A percentile compares a stretch with the other conserved stretches of the same genome.
These are phyloP conservation scores for Lagria hirta DNA, from an alignment of 2,888 invertebrate species.

Conservation along the genomic window DNA sequence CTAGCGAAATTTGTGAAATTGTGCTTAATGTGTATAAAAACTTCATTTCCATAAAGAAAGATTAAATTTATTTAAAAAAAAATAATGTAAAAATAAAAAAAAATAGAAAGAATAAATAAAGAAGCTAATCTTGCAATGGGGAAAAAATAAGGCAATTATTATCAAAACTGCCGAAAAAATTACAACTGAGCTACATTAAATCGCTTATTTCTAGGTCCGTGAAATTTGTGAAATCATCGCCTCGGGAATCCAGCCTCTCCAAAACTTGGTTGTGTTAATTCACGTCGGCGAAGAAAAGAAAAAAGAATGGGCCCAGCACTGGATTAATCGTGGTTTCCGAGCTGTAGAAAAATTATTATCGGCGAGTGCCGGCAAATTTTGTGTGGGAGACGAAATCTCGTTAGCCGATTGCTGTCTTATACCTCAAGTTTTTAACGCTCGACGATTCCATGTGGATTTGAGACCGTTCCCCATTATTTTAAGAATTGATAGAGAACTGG, in stretches of 20 bases:
- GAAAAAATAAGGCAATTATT: too few relatives aligned
- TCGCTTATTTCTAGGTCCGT: conserved; percentile 56
- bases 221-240: conserved; percentile 90
- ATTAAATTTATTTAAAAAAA: too few relatives aligned
- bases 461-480: conserved; percentile 86
- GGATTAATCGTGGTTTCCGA: conserved; percentile 86
- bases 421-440: conserved; percentile 93
- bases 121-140: too few relatives aligned
- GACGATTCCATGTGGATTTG: conserved; percentile 91
- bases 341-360: conserved; percentile 87
- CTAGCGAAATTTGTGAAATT: too few relatives aligned
- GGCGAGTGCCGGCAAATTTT: conserved; percentile 85
- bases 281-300: conserved; percentile 87
- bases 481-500: conserved; percentile 82
- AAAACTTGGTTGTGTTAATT: conserved; percentile 86
- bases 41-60: too few relatives aligned
- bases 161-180: too few relatives aligned
- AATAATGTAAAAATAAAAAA: too few relatives aligned
- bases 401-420: conserved; percentile 94
- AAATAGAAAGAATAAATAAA: too few relatives aligned
- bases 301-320: conserved; percentile 91
- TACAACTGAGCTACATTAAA: too few relatives aligned
- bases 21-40: too few relatives aligned
- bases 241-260: conserved; percentile 94
- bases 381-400: conserved; percentile 91